Evolutionary conservation across 2,888 invertebrate genomes (phyloP).

Genomic region (Serripes groenlandicus): DNA sequence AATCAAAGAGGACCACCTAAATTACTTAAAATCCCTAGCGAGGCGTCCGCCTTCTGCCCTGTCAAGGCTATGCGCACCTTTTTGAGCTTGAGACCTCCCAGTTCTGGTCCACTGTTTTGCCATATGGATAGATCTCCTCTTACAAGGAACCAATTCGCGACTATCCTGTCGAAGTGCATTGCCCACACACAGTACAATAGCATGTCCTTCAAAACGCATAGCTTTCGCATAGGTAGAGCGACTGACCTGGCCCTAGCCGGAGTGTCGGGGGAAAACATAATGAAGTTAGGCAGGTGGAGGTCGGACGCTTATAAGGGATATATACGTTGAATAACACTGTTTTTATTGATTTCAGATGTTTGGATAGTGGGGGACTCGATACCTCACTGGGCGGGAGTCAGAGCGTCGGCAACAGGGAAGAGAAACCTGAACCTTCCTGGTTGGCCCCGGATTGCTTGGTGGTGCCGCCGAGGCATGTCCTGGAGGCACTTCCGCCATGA

Average conservation of each 20-base stretch:
- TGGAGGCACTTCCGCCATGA: slow-evolving; percentile 9
- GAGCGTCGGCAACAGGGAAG: background rate
- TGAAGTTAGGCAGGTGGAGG: slow-evolving; percentile 38
- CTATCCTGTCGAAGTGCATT: too few relatives aligned
- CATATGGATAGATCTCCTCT: too few relatives aligned
- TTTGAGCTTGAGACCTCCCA: too few relatives aligned
- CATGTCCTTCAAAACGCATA: too few relatives aligned
- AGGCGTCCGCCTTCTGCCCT: too few relatives aligned
- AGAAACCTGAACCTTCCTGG: background rate
- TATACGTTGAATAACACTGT: too few relatives aligned
- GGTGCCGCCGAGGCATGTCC: slow-evolving; percentile 16
- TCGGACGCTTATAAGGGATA: slow-evolving; percentile 25
- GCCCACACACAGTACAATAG: too few relatives aligned
- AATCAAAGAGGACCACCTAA: slow-evolving; percentile 38
- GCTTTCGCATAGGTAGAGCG: slow-evolving; percentile 46
- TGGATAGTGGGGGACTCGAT: slow-evolving; percentile 43
- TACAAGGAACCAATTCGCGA: slow-evolving; percentile 36
- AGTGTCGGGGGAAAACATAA: slow-evolving; percentile 21
- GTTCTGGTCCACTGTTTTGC: too few relatives aligned
- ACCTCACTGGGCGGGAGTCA: slow-evolving; percentile 29
- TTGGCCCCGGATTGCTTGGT: too few relatives aligned
- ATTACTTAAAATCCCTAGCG: too few relatives aligned
- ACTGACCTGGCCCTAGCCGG: slow-evolving; percentile 35
- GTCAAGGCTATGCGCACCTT: too few relatives aligned
- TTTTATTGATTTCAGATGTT: slow-evolving; percentile 35